phyloP scores from a whole-genome alignment of 2,797 vertebrate species.

The Halcyon chelicuti region DNA sequence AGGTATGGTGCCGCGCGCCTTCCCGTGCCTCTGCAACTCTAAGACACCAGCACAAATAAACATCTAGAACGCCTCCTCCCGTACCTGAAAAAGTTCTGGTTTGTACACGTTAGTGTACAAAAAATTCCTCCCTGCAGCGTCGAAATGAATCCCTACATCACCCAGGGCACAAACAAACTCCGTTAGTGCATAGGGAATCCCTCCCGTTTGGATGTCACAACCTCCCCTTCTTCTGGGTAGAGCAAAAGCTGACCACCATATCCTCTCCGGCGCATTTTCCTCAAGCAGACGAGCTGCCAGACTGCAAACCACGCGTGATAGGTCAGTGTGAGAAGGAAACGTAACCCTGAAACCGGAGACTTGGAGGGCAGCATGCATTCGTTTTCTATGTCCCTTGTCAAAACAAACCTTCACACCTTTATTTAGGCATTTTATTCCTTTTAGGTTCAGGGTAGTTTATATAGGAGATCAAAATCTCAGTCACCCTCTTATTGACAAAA shows the following conservation, averaged over 20 bases:
- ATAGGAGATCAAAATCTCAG: background rate
- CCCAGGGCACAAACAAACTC: background rate
- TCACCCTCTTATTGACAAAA: background rate
- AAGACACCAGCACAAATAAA: background rate
- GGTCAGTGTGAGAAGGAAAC: background rate
- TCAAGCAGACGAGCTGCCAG: background rate
- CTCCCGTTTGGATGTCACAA: background rate
- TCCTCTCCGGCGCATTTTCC: background rate
- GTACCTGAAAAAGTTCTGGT: background rate
- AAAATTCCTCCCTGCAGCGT: background rate
- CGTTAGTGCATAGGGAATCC: accelerated
- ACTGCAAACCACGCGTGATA: background rate
- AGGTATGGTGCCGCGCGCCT: background rate
- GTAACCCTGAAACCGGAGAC: background rate
- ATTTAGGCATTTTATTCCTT: background rate
- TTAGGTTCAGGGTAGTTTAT: background rate
- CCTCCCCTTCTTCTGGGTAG: background rate
- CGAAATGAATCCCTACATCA: background rate
- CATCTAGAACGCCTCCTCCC: background rate
- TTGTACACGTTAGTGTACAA: too few species aligned
- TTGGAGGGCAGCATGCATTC: background rate
- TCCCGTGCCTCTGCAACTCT: background rate
- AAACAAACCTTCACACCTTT: background rate
- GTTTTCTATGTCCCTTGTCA: background rate
- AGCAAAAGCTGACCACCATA: background rate